Base-by-base conservation (phyloP, 2,888 invertebrate genomes). In the Sialis fuliginosa region DNA sequence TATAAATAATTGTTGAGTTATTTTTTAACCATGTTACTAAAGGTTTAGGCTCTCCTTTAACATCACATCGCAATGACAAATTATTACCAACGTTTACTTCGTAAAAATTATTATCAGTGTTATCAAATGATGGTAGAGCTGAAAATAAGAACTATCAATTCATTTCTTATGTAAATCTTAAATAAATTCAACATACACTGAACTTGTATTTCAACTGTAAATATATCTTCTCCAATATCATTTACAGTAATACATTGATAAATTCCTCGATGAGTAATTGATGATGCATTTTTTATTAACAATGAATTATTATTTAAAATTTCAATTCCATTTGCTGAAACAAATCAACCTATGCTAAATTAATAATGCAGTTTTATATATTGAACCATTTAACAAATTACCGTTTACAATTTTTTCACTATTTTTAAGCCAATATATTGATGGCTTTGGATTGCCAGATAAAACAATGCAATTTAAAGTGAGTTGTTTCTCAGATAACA, bases 381-480 rank as follows among this genome's bases (percentile, higher is more conserved):
- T 37, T 7, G n/a, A 10, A 45, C 45, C 45, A 9, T 33, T 12
- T 33, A 8, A 35, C 5, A 45, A 37, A 10, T 45, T 37, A 22
- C 13, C 7, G 22, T 22, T 22, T 22, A 22, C 22, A 22, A 22
- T 22, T 22, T 22, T 22, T 22, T 4, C 22, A 45, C 12, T 13
- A 35, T 47, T 42, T 55, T 72, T 74, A 54, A 71, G 70, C 80
- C 81, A 81, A 51, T 69, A 68, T 22, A 80, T 67, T 37, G 65
- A 60, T 0, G 79, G 78, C 5, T 59, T 44, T 0, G 80, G 79
- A 52, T 72, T 70, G 1, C 79, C 80, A 42, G 65, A 64, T 0
- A 75, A 73, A 47, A 72, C 70, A 55, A 39, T 33, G 30, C 47
- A 47, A 9, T 42, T 35, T 13, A 32, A 33, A 6, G n/a, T 31